Percentiles rank a stretch among this genome's conserved stretches.
Evolutionary conservation across 2,113 vertebrate genomes (phyloP).

Genomic region (Epinephelus cyanopodus): DNA sequence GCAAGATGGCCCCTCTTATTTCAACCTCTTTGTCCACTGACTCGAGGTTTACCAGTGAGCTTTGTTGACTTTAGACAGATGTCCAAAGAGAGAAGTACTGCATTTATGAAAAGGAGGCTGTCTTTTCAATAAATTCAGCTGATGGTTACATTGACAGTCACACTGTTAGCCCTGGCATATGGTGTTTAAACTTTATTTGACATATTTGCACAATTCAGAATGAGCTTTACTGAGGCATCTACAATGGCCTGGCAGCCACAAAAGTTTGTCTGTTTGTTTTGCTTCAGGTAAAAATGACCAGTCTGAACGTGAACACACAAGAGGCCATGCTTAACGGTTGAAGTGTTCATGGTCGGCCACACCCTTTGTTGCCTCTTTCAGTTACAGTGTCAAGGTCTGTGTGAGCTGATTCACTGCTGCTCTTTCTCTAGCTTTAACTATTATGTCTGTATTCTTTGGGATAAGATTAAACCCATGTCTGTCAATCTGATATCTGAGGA

Average conservation of each 20-base stretch:
- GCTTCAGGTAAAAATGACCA: too few relatives aligned
- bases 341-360: constrained; percentile 63
- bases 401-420: background rate
- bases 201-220: background rate
- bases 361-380: constrained; percentile 42
- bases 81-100: background rate
- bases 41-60: background rate
- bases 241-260: too few relatives aligned
- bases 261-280: too few relatives aligned
- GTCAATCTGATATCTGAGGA: too few relatives aligned
- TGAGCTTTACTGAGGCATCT: background rate
- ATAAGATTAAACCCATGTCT: too few relatives aligned
- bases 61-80: background rate
- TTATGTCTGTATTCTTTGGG: background rate
- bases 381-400: background rate
- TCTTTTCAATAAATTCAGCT: too few relatives aligned
- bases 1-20: background rate
- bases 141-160: background rate
- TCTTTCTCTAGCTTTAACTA: background rate
- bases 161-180: background rate
- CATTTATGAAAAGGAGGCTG: background rate
- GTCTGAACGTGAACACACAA: background rate
- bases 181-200: background rate
- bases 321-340: constrained; percentile 69
- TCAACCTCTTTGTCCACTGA: background rate